Conservation (phyloP, 2,888 invertebrate species). For the Cephus pygmeus region DNA sequence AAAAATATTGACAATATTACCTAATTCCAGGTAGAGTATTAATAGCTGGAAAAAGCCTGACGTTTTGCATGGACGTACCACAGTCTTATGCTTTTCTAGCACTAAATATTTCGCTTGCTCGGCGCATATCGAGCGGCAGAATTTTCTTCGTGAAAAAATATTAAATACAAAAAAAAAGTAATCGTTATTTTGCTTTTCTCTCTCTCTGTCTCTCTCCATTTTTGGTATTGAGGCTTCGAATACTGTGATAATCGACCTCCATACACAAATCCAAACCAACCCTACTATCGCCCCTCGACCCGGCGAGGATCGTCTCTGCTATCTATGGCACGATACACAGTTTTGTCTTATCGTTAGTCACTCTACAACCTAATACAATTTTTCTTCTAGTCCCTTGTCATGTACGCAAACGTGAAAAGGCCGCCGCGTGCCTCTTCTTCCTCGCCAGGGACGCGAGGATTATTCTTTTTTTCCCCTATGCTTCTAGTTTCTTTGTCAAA, state of each 20-base stretch:
- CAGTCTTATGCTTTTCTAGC: background rate
- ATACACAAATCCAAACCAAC: background rate
- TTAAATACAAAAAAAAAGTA: background rate
- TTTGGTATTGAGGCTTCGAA: background rate
- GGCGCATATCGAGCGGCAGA: background rate
- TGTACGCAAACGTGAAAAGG: background rate
- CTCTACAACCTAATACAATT: background rate
- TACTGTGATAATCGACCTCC: background rate
- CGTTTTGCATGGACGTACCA: background rate
- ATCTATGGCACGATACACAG: background rate
- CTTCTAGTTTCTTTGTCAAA: background rate
- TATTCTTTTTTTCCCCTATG: background rate
- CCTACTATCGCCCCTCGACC: background rate
- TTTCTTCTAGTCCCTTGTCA: background rate
- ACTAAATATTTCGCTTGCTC: background rate
- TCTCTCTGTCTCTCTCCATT: background rate
- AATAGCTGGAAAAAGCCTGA: background rate
- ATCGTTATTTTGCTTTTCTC: background rate
- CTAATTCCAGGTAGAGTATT: background rate
- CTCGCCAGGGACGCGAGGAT: background rate
- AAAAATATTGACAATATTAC: background rate
- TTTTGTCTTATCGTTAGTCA: background rate
- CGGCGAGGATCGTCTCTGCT: background rate
- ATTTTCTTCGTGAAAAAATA: background rate
- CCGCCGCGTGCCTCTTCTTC: background rate